Evolutionary conservation across 1,140 invertebrate genomes (phyloP).

Genomic region (Drosophila rufa): DNA sequence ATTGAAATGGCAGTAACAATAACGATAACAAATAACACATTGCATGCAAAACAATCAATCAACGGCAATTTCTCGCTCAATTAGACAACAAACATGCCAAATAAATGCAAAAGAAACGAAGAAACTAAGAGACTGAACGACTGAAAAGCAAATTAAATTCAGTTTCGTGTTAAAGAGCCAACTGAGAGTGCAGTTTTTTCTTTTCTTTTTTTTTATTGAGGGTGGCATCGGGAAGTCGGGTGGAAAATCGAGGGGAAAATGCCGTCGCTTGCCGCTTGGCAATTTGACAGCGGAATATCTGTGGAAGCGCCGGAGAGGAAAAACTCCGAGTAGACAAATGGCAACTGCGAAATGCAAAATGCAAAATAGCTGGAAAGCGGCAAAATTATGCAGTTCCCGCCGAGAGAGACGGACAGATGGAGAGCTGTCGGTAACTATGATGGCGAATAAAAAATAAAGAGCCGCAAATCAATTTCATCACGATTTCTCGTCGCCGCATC

Average conservation of each 20-base stretch:
- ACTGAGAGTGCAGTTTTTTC: constrained; percentile 39
- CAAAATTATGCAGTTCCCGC: constrained; percentile 67
- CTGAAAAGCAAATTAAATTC: constrained; percentile 76
- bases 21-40: constrained; percentile 64
- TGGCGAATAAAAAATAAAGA: constrained; percentile 68
- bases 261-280: constrained; percentile 56
- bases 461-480: constrained; percentile 82
- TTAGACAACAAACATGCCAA: constrained; percentile 83
- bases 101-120: constrained; percentile 51
- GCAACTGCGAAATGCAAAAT: constrained; percentile 75
- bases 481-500: constrained; percentile 74
- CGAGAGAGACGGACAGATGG: constrained; percentile 2
- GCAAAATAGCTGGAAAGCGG: constrained; percentile 82
- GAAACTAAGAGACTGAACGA: constrained; percentile 38
- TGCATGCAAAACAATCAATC: constrained; percentile 84
- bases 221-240: neutral
- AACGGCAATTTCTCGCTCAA: constrained; percentile 84
- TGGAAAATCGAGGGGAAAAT: constrained; percentile 38
- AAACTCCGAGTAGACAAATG: constrained; percentile 37
- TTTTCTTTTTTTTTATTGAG: neutral
- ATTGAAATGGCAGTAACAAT: constrained; percentile 27
- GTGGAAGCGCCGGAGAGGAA: constrained; percentile 51
- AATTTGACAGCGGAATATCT: constrained; percentile 75
- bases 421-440: constrained; percentile 66
- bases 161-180: constrained; percentile 80